Evolutionary conservation across 2,113 vertebrate genomes (phyloP).

Genomic region (Bufo bufo): DNA sequence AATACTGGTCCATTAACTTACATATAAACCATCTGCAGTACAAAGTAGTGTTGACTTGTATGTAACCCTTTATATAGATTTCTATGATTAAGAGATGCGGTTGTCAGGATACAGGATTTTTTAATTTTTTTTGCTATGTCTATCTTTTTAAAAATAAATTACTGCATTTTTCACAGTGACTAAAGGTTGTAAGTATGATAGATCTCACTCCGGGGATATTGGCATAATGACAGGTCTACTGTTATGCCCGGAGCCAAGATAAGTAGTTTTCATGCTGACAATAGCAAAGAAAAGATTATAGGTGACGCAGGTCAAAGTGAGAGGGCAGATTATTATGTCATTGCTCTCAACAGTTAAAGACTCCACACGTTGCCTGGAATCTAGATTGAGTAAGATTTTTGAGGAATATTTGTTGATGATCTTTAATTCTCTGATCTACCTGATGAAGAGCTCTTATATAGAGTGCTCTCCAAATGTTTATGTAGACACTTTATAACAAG

Average conservation of each 20-base stretch:
- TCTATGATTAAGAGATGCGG: neutral
- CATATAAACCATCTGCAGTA: too few species aligned
- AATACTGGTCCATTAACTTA: too few species aligned
- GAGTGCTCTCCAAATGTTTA: neutral
- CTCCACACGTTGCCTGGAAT: neutral
- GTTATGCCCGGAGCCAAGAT: too few species aligned
- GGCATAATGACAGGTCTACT: neutral
- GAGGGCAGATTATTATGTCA: neutral
- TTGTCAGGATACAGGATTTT: neutral
- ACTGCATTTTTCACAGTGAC: neutral
- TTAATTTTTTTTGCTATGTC: neutral
- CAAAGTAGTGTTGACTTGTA: too few species aligned
- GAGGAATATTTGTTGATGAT: neutral
- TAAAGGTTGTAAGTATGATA: neutral
- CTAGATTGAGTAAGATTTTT: neutral
- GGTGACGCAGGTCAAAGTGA: neutral
- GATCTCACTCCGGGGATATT: neutral
- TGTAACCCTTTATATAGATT: too few species aligned
- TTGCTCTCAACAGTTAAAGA: too few species aligned
- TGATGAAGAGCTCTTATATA: neutral
- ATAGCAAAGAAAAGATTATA: neutral
- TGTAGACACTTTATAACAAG: neutral
- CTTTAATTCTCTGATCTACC: neutral
- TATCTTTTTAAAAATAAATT: neutral
- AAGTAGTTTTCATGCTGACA: too few species aligned